phyloP scores from a whole-genome alignment of 2,113 vertebrate genomes.

The Argyrosomus japonicus region DNA sequence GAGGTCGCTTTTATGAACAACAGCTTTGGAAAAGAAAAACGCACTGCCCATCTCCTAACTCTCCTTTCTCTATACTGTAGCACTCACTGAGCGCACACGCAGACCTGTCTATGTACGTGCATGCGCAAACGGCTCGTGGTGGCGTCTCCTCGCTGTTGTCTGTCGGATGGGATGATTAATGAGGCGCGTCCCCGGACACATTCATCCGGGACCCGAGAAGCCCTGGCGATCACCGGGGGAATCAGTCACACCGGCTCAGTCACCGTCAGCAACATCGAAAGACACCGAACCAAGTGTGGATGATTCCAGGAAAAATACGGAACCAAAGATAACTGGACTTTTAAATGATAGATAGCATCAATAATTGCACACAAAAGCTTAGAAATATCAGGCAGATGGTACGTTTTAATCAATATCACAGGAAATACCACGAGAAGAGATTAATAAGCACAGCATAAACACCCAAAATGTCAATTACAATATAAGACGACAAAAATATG shows the following conservation, averaged over 20 bases:
- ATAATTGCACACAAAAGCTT: not conserved
- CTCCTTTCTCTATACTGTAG: not conserved
- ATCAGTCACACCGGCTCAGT: conserved; percentile 54
- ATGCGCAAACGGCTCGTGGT: conserved; percentile 8
- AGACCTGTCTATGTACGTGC: not conserved
- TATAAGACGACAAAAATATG: not conserved
- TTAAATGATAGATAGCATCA: not conserved
- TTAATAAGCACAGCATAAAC: not conserved
- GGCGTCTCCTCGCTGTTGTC: conserved; percentile 41
- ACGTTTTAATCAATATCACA: not conserved
- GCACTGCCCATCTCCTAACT: not conserved
- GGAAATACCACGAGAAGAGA: not conserved
- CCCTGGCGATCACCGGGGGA: conserved; percentile 58
- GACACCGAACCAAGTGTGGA: conserved; percentile 24
- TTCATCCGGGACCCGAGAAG: conserved; percentile 66
- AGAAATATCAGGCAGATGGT: not conserved
- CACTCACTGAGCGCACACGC: conserved; percentile 3
- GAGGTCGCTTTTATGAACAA: conserved; percentile 13
- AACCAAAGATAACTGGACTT: not conserved
- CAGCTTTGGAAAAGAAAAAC: conserved; percentile 4
- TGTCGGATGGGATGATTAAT: conserved; percentile 77
- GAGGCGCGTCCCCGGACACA: conserved; percentile 67
- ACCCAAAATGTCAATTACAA: not conserved
- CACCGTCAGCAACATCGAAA: conserved; percentile 52
- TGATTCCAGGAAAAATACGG: conserved; percentile 4